Conservation (phyloP, 2,113 vertebrate species). For the Oreochromis spilurus region DNA sequence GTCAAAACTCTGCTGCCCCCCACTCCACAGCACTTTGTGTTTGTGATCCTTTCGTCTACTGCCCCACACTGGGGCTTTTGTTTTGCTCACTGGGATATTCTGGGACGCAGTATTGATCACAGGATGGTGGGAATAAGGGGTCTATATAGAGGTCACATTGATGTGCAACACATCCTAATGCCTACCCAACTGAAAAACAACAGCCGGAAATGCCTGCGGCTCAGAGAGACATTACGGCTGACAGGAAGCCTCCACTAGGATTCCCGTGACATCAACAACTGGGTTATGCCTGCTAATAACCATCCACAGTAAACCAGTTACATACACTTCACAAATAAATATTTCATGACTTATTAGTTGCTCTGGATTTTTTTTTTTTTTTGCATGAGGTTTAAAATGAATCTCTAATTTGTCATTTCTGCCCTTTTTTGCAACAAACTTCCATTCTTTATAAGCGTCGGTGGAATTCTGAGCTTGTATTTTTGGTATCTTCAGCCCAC, state of each 20-base stretch:
- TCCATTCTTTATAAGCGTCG: background rate
- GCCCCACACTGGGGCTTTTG: background rate
- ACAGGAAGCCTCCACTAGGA: background rate
- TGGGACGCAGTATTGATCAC: slow-evolving; percentile 27
- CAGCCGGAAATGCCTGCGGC: slow-evolving; percentile 12
- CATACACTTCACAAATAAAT: background rate
- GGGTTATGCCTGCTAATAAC: background rate
- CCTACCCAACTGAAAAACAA: slow-evolving; percentile 37
- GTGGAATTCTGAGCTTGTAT: background rate
- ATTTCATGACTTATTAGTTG: background rate
- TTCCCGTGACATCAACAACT: background rate
- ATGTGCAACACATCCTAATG: slow-evolving; percentile 47
- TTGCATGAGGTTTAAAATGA: background rate
- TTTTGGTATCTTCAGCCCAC: background rate
- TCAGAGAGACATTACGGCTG: background rate
- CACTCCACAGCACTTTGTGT: background rate
- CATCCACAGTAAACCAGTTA: background rate
- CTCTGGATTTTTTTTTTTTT: background rate
- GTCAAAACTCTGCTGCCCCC: background rate
- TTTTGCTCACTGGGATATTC: slow-evolving; percentile 14
- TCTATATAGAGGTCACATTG: slow-evolving; percentile 22
- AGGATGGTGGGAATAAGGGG: slow-evolving; percentile 1
- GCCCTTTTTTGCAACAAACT: background rate
- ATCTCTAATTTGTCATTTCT: background rate
- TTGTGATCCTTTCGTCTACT: background rate